phyloP scores from a whole-genome alignment of 2,113 vertebrate species.

The Melospiza georgiana region DNA sequence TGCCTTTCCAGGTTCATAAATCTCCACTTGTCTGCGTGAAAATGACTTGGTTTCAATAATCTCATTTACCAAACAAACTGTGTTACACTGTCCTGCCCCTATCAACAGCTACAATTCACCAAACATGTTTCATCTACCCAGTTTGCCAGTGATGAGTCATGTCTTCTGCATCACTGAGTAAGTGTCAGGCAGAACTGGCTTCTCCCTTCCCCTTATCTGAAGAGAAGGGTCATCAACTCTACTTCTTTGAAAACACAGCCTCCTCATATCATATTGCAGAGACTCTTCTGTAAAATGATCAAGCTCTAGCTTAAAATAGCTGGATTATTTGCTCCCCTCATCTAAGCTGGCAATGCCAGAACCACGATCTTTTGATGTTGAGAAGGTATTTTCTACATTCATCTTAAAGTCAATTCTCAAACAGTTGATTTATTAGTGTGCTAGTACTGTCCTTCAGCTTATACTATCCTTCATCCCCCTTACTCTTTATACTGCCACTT shows the following conservation, averaged over 20 bases:
- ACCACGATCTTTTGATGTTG: background rate
- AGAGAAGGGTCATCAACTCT: background rate
- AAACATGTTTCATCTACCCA: background rate
- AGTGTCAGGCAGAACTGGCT: background rate
- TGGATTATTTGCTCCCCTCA: background rate
- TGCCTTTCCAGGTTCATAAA: background rate
- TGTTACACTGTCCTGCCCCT: background rate
- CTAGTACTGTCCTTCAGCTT: background rate
- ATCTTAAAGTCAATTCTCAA: background rate
- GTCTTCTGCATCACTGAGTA: background rate
- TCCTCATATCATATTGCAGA: conserved; percentile 6
- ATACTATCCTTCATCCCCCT: background rate
- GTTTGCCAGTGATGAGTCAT: background rate
- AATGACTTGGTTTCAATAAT: background rate
- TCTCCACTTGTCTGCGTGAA: background rate
- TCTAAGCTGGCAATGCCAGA: background rate
- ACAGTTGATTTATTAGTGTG: background rate
- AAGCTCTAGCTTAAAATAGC: conserved; percentile 54
- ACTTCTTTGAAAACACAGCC: background rate
- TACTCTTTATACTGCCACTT: background rate
- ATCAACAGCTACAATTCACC: background rate
- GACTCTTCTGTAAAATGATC: conserved; percentile 40
- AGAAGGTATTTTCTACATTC: background rate
- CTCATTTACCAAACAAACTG: background rate
- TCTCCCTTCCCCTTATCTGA: background rate